These are phyloP conservation scores for Scomber scombrus DNA, from an alignment of 2,113 vertebrate genomes.

Conservation along the genomic window DNA sequence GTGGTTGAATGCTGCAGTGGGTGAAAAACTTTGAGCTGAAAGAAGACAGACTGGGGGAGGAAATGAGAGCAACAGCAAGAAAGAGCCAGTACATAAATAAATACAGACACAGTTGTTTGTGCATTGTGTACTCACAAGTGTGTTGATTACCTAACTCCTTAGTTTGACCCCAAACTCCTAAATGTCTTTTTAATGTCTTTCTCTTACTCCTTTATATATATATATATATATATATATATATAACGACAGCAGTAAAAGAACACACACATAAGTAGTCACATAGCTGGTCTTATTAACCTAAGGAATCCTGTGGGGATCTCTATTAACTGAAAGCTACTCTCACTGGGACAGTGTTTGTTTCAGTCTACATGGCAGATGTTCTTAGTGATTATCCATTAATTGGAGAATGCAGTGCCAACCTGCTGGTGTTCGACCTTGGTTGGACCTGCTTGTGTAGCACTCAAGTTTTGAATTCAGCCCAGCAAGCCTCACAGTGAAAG, in stretches of 20 bases:
- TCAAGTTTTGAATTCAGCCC: constrained; percentile 54
- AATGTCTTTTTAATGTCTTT: constrained; percentile 51
- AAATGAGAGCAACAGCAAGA: neutral
- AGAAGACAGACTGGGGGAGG: constrained; percentile 13
- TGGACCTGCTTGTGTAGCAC: constrained; percentile 41
- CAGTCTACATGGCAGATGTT: constrained; percentile 76
- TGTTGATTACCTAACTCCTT: constrained; percentile 20
- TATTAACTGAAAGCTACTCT: constrained; percentile 65
- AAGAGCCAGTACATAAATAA: constrained; percentile 21
- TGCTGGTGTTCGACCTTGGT: constrained; percentile 68
- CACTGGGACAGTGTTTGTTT: constrained; percentile 73
- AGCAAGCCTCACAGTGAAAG: constrained; percentile 28
- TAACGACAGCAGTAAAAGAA: constrained; percentile 30
- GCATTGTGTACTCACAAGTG: constrained; percentile 5
- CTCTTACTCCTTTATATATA: constrained; percentile 34
- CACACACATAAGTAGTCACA: constrained; percentile 38
- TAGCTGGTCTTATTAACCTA: constrained; percentile 71
- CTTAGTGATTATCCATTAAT: constrained; percentile 80
- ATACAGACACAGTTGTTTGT: constrained; percentile 33
- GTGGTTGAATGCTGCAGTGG: constrained; percentile 45
- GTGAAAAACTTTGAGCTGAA: constrained; percentile 49
- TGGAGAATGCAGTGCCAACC: constrained; percentile 70
- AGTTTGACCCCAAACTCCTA: constrained; percentile 29
- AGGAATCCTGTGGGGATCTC: constrained; percentile 62
- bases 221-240: neutral